Conservation (phyloP, 1,140 invertebrate genomes). For the Scaptomyza montana region DNA sequence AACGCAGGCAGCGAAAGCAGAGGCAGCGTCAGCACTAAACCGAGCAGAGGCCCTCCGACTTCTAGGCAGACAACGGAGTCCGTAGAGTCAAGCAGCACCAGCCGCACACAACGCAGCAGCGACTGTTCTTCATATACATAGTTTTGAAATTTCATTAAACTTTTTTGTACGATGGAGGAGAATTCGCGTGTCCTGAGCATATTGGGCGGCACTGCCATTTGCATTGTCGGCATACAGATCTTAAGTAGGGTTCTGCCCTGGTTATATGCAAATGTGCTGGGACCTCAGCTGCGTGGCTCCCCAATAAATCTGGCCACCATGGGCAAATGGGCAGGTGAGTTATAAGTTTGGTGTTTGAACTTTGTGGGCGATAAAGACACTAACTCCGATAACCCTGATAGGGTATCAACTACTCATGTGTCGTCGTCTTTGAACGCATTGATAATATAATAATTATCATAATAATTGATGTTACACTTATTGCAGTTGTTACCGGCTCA, state of each 20-base stretch:
- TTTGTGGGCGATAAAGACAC: conserved; percentile 9
- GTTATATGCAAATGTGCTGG: conserved; percentile 84
- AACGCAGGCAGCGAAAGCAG: conserved; percentile 17
- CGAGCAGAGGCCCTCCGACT: conserved; percentile 3
- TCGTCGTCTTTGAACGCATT: neutral
- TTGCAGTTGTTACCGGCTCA: conserved; percentile 93
- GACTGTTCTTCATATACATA: neutral
- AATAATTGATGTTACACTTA: conserved; percentile 49
- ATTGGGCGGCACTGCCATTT: conserved; percentile 63
- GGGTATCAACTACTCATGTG: conserved; percentile 30
- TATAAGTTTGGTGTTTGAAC: conserved; percentile 14
- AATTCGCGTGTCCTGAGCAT: conserved; percentile 53
- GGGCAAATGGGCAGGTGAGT: conserved; percentile 85
- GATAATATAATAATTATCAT: conserved; percentile 13
- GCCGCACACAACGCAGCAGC: neutral
- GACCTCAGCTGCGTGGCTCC: conserved; percentile 79
- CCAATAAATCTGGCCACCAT: conserved; percentile 82
- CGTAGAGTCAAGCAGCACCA: conserved; percentile 10
- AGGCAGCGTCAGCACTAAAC: conserved; percentile 1
- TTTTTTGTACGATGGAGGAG: conserved; percentile 45
- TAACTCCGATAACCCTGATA: conserved; percentile 33
- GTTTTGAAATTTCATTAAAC: neutral
- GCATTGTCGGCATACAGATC: conserved; percentile 73
- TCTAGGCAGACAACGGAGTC: conserved; percentile 33
- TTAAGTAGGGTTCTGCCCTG: conserved; percentile 74